Conservation (phyloP, 2,888 invertebrate species). For the Idaea dimidiata region DNA sequence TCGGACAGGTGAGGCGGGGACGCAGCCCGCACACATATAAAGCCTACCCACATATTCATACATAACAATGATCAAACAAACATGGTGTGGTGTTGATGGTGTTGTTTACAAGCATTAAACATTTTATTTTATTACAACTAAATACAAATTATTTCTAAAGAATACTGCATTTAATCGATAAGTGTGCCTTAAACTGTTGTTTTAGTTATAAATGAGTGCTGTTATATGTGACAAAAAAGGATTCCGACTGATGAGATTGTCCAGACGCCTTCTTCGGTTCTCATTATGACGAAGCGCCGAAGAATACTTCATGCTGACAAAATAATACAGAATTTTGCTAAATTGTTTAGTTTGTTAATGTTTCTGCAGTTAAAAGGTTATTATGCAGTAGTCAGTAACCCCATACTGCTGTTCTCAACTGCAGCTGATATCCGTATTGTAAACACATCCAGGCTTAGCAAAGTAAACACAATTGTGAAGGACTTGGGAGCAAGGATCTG, state of each 20-base stretch:
- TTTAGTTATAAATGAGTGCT: neutral
- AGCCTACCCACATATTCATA: too few species aligned
- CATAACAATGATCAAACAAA: too few species aligned
- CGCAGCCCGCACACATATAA: too few species aligned
- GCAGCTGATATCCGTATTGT: conserved; percentile 91
- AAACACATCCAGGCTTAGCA: conserved; percentile 82
- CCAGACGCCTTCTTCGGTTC: conserved; percentile 57
- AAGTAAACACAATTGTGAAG: conserved; percentile 84
- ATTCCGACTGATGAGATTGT: conserved; percentile 8
- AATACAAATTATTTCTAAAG: neutral
- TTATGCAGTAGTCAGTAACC: conserved; percentile 62
- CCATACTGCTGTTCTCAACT: conserved; percentile 89
- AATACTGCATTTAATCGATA: conserved; percentile 1
- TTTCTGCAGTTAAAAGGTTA: conserved; percentile 73
- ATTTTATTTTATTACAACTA: neutral
- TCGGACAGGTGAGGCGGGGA: too few species aligned
- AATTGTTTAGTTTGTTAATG: conserved; percentile 75
- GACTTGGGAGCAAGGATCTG: conserved; percentile 89
- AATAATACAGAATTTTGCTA: conserved; percentile 71
- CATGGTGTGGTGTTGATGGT: neutral
- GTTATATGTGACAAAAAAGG: conserved; percentile 13
- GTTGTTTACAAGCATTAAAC: neutral
- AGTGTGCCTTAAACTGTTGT: conserved; percentile 5
- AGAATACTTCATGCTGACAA: conserved; percentile 75
- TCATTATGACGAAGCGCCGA: conserved; percentile 77